A percentile compares a stretch with the other conserved stretches of the same genome.
Conservation (phyloP, 37 sponge, comb jelly and placozoan species). For the Dysidea cf. avara region DNA sequence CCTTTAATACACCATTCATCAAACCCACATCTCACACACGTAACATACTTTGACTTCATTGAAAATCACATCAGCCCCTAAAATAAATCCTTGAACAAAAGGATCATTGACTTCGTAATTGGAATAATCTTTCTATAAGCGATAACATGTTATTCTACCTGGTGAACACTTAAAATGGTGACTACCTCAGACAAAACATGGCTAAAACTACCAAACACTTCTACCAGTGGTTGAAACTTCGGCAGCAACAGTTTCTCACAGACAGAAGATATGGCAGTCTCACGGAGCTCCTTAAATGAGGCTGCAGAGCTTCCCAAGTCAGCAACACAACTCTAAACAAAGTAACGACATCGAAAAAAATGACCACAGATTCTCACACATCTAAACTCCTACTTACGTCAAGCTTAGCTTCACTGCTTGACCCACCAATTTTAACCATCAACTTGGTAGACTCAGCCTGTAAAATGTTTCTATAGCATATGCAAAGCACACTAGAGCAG, state of each 20-base stretch:
- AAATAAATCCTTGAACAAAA: slow-evolving; percentile 75
- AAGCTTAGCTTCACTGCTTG: slow-evolving; percentile 17
- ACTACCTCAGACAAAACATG: slow-evolving; percentile 70
- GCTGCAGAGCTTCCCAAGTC: slow-evolving; percentile 45
- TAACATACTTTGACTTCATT: slow-evolving; percentile 57
- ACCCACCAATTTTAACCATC: neutral
- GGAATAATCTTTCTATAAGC: slow-evolving; percentile 49
- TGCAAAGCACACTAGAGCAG: neutral
- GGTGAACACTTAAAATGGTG: neutral
- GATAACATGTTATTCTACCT: neutral
- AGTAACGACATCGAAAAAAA: neutral
- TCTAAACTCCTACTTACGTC: slow-evolving; percentile 56
- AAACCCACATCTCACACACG: no score
- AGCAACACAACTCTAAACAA: slow-evolving; percentile 73
- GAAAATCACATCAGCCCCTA: slow-evolving; percentile 32
- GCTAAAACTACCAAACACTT: slow-evolving; percentile 37
- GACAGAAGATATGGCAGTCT: slow-evolving; percentile 34
- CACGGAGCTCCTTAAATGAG: slow-evolving; percentile 56
- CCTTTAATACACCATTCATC: no score
- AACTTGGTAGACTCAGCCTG: slow-evolving; percentile 44
- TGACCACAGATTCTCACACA: neutral
- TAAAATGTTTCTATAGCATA: neutral
- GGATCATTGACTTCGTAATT: slow-evolving; percentile 76
- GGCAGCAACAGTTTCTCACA: slow-evolving; percentile 44
- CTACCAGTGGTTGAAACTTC: slow-evolving; percentile 30